Evolutionary conservation across 2,113 vertebrate genomes (phyloP), one percentile per base, ranked within the genome.

Genomic region (Phasianus colchicus): DNA sequence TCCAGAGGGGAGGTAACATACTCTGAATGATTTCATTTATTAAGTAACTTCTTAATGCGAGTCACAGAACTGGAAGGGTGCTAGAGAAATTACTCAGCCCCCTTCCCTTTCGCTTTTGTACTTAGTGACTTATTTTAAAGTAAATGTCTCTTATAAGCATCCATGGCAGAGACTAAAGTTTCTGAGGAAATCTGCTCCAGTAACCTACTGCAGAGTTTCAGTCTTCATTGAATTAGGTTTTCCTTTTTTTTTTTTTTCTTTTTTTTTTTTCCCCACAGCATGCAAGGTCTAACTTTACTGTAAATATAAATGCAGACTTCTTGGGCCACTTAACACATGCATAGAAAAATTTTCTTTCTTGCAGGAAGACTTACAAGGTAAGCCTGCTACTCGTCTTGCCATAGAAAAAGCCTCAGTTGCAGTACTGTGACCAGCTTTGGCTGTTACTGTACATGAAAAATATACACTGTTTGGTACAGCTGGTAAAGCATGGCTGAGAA

Each of bases 301-400:
- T 8, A 81, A 27, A 45, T 16, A 71, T 45, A 72, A 78, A 84
- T 3, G 2, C 2, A 6, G 32, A 22, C 3, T 80, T 88, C 32
- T 30, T 40, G 16, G 10, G 2, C 1, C 2, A 13, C 2, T 3
- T 57, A 48, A 61, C 1, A 4, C 1, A 0, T 20, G 27, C 15
- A 14, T 1, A 12, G 19, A 6, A 60, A 86, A 16, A 18, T 12
- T 2, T 1, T 42, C 2, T 2, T 76, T 50, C 36, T 50, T 43
- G 16, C 29, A 69, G 8, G 2, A 76, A 58, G 32, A 30, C 3
- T 61, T 57, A 38, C 1, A 4, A 92, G 80, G 8, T 25, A 64
- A 58, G 21, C 40, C 43, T 45, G 18, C 4, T 60, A 6, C 20
- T 82, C 30, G 16, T 38, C 50, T 52, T 43, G 5, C 13, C 43